These are phyloP conservation scores for Limnephilus rhombicus DNA, from an alignment of 2,888 invertebrate genomes.

Conservation along the genomic window DNA sequence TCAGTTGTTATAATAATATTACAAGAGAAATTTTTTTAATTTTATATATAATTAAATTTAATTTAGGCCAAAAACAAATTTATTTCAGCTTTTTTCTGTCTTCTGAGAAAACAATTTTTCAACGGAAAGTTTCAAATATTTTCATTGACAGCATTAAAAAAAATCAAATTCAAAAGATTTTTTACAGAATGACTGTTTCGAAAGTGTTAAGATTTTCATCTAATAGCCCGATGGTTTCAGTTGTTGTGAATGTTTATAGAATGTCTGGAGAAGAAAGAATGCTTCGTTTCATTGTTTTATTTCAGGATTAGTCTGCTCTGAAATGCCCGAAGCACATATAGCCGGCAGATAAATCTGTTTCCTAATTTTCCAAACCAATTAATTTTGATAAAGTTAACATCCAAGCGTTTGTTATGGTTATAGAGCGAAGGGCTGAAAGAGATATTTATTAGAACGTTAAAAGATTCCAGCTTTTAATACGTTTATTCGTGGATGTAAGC, in stretches of 20 bases:
- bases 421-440: background rate
- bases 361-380: background rate
- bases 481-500: background rate
- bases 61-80: no score
- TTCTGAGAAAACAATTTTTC: no score
- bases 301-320: background rate
- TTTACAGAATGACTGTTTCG: background rate
- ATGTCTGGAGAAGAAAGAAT: background rate
- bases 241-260: constrained; percentile 5
- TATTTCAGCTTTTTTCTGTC: no score
- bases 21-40: no score
- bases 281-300: background rate
- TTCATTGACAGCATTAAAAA: no score
- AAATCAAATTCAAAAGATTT: background rate
- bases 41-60: no score
- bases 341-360: background rate
- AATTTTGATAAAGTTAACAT: background rate
- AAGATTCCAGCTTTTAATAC: background rate
- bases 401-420: background rate
- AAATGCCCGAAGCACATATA: background rate
- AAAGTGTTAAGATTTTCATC: background rate
- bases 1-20: no score
- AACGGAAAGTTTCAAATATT: no score
- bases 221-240: background rate
- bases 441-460: background rate